These are phyloP conservation scores for Tylochromis polylepis DNA, from an alignment of 2,113 vertebrate genomes.

Conservation along the genomic window DNA sequence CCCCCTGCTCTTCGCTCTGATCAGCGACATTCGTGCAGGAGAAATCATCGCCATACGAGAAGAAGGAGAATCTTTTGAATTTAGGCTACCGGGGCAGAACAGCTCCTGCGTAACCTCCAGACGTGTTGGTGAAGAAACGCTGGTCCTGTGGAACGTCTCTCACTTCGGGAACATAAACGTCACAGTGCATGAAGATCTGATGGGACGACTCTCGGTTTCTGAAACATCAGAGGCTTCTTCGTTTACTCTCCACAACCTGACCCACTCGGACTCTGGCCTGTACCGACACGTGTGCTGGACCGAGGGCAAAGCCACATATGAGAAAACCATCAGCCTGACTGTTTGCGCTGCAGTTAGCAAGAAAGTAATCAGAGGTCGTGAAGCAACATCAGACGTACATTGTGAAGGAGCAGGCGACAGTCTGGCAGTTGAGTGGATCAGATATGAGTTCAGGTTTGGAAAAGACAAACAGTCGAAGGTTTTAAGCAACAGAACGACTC, in stretches of 20 bases:
- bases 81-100: neutral
- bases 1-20: neutral
- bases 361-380: neutral
- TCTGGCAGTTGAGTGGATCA: neutral
- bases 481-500: neutral
- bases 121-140: accelerated
- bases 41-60: neutral
- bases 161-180: neutral
- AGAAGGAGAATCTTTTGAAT: neutral
- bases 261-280: neutral
- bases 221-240: neutral
- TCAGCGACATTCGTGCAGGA: accelerated
- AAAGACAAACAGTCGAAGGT: neutral
- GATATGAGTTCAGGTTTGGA: neutral
- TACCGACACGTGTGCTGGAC: accelerated
- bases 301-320: neutral
- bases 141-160: neutral
- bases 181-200: neutral
- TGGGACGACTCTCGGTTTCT: neutral
- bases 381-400: neutral
- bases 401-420: neutral
- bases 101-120: neutral
- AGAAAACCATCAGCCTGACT: neutral
- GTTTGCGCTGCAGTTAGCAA: neutral
- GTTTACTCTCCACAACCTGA: neutral